phyloP scores from a whole-genome alignment of 2,113 vertebrate genomes.

The Hydropotes inermis region DNA sequence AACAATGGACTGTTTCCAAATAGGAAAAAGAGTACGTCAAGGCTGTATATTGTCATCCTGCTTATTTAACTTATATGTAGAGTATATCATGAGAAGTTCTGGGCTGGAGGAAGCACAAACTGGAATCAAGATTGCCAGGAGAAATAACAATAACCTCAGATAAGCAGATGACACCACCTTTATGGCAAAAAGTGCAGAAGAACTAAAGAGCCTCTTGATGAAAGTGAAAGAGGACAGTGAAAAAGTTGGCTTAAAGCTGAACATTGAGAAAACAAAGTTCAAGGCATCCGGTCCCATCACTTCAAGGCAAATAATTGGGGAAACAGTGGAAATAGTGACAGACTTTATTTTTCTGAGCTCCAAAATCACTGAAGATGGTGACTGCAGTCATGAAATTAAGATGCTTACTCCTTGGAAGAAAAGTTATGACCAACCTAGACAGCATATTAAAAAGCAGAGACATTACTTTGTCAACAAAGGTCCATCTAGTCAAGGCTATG shows the following conservation, averaged over 20 bases:
- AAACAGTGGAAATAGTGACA: not conserved
- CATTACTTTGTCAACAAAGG: not conserved
- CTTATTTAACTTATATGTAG: not conserved
- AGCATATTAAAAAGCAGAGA: not conserved
- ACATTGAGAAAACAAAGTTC: not conserved
- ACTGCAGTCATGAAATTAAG: not conserved
- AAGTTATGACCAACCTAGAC: not conserved
- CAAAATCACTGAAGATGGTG: not conserved
- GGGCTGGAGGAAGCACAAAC: not conserved
- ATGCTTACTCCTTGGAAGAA: not conserved
- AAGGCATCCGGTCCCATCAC: not conserved
- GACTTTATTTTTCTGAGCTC: not conserved
- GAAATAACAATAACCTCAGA: not conserved
- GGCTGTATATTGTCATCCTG: not conserved
- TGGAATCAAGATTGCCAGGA: not conserved
- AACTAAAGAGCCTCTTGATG: not conserved
- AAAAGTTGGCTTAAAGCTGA: not conserved
- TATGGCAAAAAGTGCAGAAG: fast-evolving
- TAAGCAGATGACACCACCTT: not conserved
- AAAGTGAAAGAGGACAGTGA: too few species aligned
- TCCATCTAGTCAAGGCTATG: not conserved
- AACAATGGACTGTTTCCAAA: not conserved
- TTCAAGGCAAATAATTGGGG: not conserved
- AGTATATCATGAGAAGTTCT: not conserved
- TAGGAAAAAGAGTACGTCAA: not conserved